Evolutionary conservation across 2,113 vertebrate genomes (phyloP), one percentile per base, ranked within the genome.

Genomic region (Centropristis striata): DNA sequence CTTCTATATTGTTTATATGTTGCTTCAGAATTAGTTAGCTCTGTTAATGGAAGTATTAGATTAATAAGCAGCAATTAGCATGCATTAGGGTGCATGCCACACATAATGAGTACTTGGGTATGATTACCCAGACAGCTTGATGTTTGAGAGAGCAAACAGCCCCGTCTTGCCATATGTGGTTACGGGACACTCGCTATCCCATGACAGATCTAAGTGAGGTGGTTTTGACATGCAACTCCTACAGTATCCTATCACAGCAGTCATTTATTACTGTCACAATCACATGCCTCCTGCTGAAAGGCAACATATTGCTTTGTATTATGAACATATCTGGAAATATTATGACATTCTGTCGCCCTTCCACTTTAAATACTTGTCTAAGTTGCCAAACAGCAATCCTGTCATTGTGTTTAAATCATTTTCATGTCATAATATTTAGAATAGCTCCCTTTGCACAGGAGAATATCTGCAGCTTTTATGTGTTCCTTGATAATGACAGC

Each of bases 1-100:
- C 66, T 51, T 80, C 50, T 46, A 36, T 76, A 36, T 75, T 73
- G 60, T 84, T 83, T 76, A 71, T 53, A 25, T 67, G 59, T 61
- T 57, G 8, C 77, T 73, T 84, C 49, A 51, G 54, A 49, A 61
- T 46, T 41, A 70, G 81, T 63, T 70, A 37, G 66, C 57, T 54
- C 72, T 57, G 23, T 80, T 87, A 61, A 80, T 71, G 71, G 60
- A 78, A 75, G 74, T 61, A 89, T 87, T 74, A 68, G 47, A 71
- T 81, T 86, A 86, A 89, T 87, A 88, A 89, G 83, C 77, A 80
- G 74, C 83, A 90, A 91, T 92, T 90, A 92, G 82, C 75, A 89
- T 92, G 87, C 83, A 86, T 91, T 86, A 81, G 75, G 54, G 68
- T 53, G 67, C 32, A 66, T 71, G 80, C 68, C 75, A 60, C 75